Evolutionary conservation across 2,113 vertebrate species (phyloP).

Genomic region (Willisornis vidua): DNA sequence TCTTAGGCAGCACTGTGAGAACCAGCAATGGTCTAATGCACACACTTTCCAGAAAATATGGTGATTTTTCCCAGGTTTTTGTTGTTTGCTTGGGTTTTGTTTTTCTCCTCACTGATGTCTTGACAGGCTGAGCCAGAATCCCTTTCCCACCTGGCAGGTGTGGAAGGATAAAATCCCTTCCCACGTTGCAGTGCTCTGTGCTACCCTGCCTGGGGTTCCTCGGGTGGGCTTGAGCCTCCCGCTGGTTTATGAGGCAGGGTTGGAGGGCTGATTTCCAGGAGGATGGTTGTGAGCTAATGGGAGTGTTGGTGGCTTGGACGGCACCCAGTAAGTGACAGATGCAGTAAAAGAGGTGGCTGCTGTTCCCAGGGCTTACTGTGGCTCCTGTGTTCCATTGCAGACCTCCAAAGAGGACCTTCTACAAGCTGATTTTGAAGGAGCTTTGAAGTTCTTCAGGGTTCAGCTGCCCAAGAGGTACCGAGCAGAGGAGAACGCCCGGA

Average conservation of each 20-base stretch:
- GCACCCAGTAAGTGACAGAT: constrained; percentile 1
- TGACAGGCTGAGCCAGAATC: constrained; percentile 13
- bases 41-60: not conserved
- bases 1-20: not conserved
- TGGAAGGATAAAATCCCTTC: not conserved
- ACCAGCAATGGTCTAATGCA: not conserved
- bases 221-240: not conserved
- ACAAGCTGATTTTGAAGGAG: constrained; percentile 97
- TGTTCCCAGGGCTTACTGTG: not conserved
- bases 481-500: constrained; percentile 94
- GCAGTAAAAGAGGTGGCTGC: not conserved
- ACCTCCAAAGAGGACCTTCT: constrained; percentile 98
- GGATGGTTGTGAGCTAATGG: not conserved
- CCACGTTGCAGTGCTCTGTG: not conserved
- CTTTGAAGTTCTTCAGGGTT: constrained; percentile 98
- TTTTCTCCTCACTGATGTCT: not conserved
- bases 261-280: not conserved
- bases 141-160: not conserved
- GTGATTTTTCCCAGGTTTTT: not conserved
- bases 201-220: not conserved
- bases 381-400: constrained; percentile 73
- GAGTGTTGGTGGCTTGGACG: not conserved
- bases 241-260: not conserved
- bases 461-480: constrained; percentile 97
- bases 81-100: not conserved